These are phyloP conservation scores for Callaeas wilsoni DNA, from an alignment of 2,113 vertebrate genomes.

Conservation along the genomic window DNA sequence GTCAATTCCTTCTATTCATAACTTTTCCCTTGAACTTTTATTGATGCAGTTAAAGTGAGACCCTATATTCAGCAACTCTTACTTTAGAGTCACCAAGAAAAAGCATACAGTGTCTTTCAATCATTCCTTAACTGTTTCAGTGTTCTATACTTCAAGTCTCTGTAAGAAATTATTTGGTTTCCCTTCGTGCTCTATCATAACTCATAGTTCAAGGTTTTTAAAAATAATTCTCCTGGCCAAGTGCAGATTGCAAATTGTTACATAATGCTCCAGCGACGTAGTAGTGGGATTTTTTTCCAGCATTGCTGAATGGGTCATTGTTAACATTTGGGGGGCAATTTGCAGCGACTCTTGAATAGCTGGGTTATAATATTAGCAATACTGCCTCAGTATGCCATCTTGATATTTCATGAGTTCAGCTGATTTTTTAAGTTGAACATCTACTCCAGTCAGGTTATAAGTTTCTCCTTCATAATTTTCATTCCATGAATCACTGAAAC, in stretches of 20 bases:
- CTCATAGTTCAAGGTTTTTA: background rate
- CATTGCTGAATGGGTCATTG: background rate
- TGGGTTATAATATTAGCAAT: background rate
- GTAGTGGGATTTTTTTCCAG: background rate
- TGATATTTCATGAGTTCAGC: background rate
- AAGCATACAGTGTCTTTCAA: background rate
- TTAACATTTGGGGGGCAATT: background rate
- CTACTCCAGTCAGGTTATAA: background rate
- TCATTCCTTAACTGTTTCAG: background rate
- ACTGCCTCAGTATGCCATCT: background rate
- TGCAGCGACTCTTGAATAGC: background rate
- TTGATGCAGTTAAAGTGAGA: background rate
- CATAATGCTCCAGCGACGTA: background rate
- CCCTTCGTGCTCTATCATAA: background rate
- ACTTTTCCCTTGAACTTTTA: background rate
- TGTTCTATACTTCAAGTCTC: background rate
- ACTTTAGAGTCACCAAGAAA: background rate
- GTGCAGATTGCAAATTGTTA: background rate
- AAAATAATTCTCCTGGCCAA: slow-evolving; percentile 9
- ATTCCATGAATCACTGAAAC: slow-evolving; percentile 5
- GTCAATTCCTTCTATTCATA: background rate
- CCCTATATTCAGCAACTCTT: background rate
- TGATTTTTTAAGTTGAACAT: background rate
- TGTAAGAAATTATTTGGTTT: slow-evolving; percentile 20
- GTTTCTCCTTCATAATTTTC: background rate